Percentiles rank a stretch among this genome's conserved stretches.
Evolutionary conservation across 1,140 invertebrate genomes (phyloP).

Genomic region (Ladona fulva): DNA sequence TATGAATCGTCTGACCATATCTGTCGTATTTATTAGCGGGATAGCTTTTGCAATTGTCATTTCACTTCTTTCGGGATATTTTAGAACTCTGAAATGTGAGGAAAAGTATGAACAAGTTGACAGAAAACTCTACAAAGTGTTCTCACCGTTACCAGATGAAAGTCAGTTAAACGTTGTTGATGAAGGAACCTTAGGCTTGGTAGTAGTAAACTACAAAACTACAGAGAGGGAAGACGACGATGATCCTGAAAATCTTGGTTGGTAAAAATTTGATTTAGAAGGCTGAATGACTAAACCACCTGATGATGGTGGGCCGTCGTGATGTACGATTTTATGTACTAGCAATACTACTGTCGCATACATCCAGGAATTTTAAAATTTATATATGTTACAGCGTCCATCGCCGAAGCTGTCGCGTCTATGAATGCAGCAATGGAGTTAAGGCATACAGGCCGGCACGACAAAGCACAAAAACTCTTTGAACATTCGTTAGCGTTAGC

Average conservation of each 20-base stretch:
- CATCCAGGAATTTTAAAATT: not conserved
- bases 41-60: not conserved
- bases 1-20: not conserved
- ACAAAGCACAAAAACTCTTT: slow-evolving; percentile 81
- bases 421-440: slow-evolving; percentile 76
- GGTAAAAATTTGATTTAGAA: not conserved
- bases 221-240: not conserved
- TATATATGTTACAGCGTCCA: not conserved
- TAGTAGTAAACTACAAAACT: not conserved
- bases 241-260: not conserved
- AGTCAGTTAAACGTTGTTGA: not conserved
- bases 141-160: not conserved
- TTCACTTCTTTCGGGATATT: not conserved
- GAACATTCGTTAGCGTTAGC: slow-evolving; percentile 83
- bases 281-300: no score
- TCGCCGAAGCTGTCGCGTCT: slow-evolving; percentile 66
- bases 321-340: no score
- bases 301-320: no score
- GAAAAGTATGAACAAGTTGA: not conserved
- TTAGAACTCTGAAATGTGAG: not conserved
- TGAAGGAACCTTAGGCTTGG: not conserved
- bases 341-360: not conserved
- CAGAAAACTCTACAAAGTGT: not conserved
- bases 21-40: not conserved
- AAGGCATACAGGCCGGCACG: slow-evolving; percentile 66